These are phyloP conservation scores for Noctua janthe DNA, from an alignment of 2,888 invertebrate genomes.

Conservation along the genomic window DNA sequence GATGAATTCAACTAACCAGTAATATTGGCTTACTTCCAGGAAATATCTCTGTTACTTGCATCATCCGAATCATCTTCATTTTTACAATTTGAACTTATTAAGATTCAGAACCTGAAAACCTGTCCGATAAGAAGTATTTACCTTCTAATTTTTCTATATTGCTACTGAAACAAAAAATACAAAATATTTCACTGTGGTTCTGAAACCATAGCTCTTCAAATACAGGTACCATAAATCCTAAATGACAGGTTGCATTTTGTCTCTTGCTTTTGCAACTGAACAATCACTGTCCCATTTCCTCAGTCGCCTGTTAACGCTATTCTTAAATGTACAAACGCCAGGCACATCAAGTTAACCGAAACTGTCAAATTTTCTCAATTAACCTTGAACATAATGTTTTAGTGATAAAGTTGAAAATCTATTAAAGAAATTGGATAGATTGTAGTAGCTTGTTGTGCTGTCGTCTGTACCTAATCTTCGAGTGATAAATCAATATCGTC, in stretches of 20 bases:
- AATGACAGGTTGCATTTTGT: not conserved
- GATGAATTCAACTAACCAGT: slow-evolving; percentile 16
- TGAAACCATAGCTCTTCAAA: no score
- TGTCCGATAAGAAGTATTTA: no score
- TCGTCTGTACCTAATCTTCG: not conserved
- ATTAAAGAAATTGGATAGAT: no score
- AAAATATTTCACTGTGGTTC: not conserved
- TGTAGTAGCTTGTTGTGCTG: no score
- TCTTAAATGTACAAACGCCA: not conserved
- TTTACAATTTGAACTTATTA: slow-evolving; percentile 1
- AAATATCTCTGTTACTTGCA: slow-evolving; percentile 12
- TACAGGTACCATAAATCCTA: not conserved
- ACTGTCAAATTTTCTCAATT: no score
- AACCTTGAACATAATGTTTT: no score
- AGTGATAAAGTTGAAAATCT: no score
- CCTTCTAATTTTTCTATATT: not conserved
- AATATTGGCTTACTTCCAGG: slow-evolving; percentile 38
- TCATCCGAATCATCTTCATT: not conserved
- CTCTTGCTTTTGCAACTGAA: not conserved
- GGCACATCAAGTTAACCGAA: no score
- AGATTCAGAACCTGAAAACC: slow-evolving; percentile 2
- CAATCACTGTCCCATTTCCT: not conserved
- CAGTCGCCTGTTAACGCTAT: not conserved
- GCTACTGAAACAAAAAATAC: not conserved
- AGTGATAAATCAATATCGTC: slow-evolving; percentile 8